These are phyloP conservation scores for Rousettus madagascariensis DNA, from an alignment of 2,797 vertebrate genomes.

Conservation along the genomic window DNA sequence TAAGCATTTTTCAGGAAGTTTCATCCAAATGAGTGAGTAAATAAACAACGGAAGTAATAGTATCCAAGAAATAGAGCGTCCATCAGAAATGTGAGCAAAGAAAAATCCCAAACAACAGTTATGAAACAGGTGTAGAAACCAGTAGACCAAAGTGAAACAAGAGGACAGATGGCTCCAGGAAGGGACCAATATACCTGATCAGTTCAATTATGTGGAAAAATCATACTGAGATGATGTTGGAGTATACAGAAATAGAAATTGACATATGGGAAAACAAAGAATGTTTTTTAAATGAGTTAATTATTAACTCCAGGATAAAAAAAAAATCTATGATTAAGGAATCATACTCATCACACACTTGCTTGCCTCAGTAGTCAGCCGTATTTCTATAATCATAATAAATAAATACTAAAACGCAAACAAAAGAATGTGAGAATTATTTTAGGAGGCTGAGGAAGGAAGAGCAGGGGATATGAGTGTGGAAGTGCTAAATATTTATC, in stretches of 20 bases:
- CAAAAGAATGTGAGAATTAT: not conserved
- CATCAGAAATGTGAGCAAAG: not conserved
- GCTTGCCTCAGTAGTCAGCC: not conserved
- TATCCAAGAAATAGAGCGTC: not conserved
- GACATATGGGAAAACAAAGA: not conserved
- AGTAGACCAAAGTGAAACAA: not conserved
- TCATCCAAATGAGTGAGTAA: not conserved
- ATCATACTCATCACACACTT: not conserved
- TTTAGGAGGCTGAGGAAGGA: not conserved
- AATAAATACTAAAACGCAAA: conserved; percentile 29
- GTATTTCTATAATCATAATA: not conserved
- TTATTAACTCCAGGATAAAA: not conserved
- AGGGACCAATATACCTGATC: not conserved
- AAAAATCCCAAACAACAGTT: not conserved
- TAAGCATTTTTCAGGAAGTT: conserved; percentile 1
- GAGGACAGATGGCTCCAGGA: not conserved
- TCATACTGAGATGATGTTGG: not conserved
- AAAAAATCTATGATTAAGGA: not conserved
- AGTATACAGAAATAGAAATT: not conserved
- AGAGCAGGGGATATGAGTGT: not conserved
- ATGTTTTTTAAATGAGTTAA: not conserved
- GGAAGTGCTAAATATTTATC: conserved; percentile 2
- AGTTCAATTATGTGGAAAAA: not conserved
- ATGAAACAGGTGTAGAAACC: not conserved
- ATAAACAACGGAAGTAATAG: not conserved